Conservation (phyloP, 2,797 vertebrate genomes). For the Xiphorhynchus erythropygius region DNA sequence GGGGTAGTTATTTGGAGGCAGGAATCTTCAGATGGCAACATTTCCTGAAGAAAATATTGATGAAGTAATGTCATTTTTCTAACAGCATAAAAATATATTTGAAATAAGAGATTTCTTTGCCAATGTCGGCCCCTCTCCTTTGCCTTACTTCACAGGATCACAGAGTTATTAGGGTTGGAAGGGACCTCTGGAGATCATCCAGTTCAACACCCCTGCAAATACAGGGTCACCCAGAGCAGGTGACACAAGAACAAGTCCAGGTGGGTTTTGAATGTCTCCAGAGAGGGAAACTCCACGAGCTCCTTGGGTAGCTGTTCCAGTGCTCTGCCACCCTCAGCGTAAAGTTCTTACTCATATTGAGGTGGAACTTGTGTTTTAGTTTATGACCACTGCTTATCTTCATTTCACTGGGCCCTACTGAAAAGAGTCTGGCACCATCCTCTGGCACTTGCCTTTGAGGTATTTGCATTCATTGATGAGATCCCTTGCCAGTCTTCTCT, state of each 20-base stretch:
- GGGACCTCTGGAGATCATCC: too few relatives aligned
- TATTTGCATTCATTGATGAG: background rate
- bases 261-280: background rate
- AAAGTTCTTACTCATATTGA: background rate
- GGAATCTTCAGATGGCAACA: background rate
- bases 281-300: background rate
- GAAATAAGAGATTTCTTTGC: background rate
- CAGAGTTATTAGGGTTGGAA: background rate
- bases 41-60: background rate
- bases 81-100: background rate
- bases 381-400: background rate
- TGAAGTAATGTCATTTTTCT: background rate
- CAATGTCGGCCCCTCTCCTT: background rate
- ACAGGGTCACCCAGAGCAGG: background rate
- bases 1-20: background rate
- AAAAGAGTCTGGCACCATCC: background rate
- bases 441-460: background rate
- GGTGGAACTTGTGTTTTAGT: background rate
- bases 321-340: background rate
- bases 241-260: background rate
- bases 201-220: background rate
- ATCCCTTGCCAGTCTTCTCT: background rate
- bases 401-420: background rate
- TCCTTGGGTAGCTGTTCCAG: background rate
- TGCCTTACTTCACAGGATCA: background rate